Base-by-base conservation (phyloP, 2,888 invertebrate species). In the Mesodorylaimus sp. region DNA sequence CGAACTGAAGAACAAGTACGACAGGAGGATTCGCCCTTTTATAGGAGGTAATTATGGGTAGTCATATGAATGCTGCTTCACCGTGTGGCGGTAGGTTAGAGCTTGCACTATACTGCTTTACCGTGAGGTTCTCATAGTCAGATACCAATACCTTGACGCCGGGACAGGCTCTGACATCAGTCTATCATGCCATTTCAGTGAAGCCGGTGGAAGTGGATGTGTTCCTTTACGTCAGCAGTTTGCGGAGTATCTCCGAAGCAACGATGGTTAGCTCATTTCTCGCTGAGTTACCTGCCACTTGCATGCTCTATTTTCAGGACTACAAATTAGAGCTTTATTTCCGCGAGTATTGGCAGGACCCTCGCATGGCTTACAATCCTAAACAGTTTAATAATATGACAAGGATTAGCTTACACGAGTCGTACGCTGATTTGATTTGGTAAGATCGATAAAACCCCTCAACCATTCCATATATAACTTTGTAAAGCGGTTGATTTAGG, bases 161-260 rank as follows among this genome's bases (percentile, higher is more conserved):
- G n/a, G n/a, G n/a, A n/a, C n/a, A n/a, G n/a, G n/a, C n/a, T n/a
- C n/a, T n/a, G n/a, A n/a, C n/a, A n/a, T n/a, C n/a, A n/a, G n/a
- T n/a, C n/a, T n/a, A n/a, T n/a, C n/a, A n/a, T 44, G 3, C 23
- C 23, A 7, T 24, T 44, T 44, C 23, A 45, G 32, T 19, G 3
- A n/a, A 28, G 7, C 57, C 62, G 1, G 59, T 59, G 0, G 50
- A 50, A 10, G 57, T 63, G 13, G 56, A 57, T 21, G 61, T 63
- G 5, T 60, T 59, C 2, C 57, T 63, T 2, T 58, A 61, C 16
- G 60, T 63, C 24, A 59, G 60, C 53, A 63, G 63, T 47, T 58
- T 63, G 19, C 55, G 63, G 36, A 57, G 59, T 1, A 62, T 63
- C 2, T 63, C 63, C 16, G 63, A 63, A 56, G 60, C 62, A 25